A percentile compares a stretch with the other conserved stretches of the same genome.
phyloP scores from a whole-genome alignment of 2,888 invertebrate species.

The Dolichopus griseipennis region DNA sequence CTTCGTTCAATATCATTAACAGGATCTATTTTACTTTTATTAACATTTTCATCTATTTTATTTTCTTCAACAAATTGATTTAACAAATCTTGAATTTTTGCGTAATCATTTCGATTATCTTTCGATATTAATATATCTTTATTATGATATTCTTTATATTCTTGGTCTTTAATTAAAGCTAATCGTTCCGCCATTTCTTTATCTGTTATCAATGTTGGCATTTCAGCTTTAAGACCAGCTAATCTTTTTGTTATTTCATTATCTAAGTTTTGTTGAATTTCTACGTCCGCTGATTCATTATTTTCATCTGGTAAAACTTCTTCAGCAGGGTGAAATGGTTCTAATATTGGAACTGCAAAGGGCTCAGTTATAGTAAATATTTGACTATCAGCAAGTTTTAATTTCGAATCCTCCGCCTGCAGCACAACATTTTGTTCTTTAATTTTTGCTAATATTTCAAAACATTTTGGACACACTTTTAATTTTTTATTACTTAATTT shows the following conservation, averaged over 20 bases:
- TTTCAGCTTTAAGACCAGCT: conserved; percentile 56
- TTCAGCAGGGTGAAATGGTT: conserved; percentile 25
- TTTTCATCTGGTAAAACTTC: conserved; percentile 13
- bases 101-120: conserved; percentile 57
- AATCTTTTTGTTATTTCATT: conserved; percentile 58
- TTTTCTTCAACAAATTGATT: conserved; percentile 48
- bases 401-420: not conserved
- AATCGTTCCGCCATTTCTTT: conserved; percentile 57
- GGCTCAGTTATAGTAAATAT: conserved; percentile 21
- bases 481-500: conserved; percentile 51
- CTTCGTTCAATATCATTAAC: conserved; percentile 48
- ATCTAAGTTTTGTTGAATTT: conserved; percentile 38
- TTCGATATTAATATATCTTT: conserved; percentile 41
- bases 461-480: conserved; percentile 50
- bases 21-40: conserved; percentile 44
- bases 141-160: conserved; percentile 36
- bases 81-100: conserved; percentile 63
- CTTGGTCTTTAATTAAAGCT: conserved; percentile 56
- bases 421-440: not conserved
- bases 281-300: conserved; percentile 21
- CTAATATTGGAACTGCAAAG: conserved; percentile 30
- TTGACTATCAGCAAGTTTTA: conserved; percentile 11
- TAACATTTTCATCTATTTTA: conserved; percentile 48
- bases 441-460: conserved; percentile 18
- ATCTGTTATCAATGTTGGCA: conserved; percentile 47